Evolutionary conservation across 1,140 invertebrate genomes (phyloP).

Genomic region (Copidosoma floridanum): DNA sequence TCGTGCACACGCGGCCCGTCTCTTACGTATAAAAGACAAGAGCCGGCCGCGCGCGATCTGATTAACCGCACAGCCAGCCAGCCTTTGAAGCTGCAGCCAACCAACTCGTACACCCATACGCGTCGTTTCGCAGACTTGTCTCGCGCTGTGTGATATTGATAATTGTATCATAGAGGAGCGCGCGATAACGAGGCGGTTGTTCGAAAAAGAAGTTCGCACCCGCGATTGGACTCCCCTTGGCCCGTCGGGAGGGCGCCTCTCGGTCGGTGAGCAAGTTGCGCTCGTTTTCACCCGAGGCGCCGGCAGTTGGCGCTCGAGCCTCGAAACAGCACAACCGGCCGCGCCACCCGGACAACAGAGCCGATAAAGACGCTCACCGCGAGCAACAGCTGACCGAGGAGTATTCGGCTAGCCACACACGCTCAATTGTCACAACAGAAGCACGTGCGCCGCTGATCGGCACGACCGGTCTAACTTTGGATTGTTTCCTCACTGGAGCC

Average conservation of each 20-base stretch:
- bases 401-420: too few species aligned
- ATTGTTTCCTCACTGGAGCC: too few species aligned
- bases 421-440: constrained; percentile 31
- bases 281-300: too few species aligned
- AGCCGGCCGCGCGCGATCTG: constrained; percentile 16
- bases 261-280: too few species aligned
- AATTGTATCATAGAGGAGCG: not conserved
- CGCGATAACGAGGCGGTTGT: not conserved
- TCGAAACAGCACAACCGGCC: not conserved
- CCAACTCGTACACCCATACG: not conserved
- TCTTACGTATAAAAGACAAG: constrained; percentile 22
- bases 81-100: constrained; percentile 13
- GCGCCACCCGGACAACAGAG: not conserved
- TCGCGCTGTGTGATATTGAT: not conserved
- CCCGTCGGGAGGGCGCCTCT: too few species aligned
- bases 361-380: not conserved
- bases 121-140: not conserved
- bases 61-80: constrained; percentile 3
- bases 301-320: constrained; percentile 20
- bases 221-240: not conserved
- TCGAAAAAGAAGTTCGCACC: too few species aligned
- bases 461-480: too few species aligned
- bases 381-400: too few species aligned
- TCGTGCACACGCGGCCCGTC: not conserved
- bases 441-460: constrained; percentile 34